Percentiles rank a stretch among this genome's conserved stretches.
These are phyloP conservation scores for Maniola jurtina DNA, from an alignment of 1,140 invertebrate species.

Conservation along the genomic window DNA sequence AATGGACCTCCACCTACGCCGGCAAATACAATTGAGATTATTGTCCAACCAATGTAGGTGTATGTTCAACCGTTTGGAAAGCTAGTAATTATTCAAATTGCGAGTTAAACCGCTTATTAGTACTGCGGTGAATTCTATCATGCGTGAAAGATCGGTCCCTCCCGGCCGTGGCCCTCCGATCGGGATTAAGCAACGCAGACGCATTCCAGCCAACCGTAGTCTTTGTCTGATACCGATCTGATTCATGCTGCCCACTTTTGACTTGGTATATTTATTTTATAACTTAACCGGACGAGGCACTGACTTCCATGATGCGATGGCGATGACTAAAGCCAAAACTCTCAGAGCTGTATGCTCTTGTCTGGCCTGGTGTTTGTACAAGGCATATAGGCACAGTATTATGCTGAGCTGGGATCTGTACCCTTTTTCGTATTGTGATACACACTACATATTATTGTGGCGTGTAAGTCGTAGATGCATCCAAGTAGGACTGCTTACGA, in stretches of 20 bases:
- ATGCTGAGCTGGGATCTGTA: too few relatives aligned
- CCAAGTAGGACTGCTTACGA: too few relatives aligned
- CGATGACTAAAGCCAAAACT: too few relatives aligned
- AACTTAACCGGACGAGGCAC: slow-evolving; percentile 1
- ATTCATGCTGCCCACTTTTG: slow-evolving; percentile 33
- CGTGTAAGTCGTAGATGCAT: too few relatives aligned
- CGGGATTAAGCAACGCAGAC: slow-evolving; percentile 37
- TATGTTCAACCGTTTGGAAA: slow-evolving; percentile 38
- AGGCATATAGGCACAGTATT: too few relatives aligned
- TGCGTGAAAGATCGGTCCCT: slow-evolving; percentile 31
- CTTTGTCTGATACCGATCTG: slow-evolving; percentile 32
- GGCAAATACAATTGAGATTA: slow-evolving; percentile 25
- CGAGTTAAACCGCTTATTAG: slow-evolving; percentile 53
- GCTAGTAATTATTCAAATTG: slow-evolving; percentile 51
- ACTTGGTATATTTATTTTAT: slow-evolving; percentile 21
- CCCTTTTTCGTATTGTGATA: too few relatives aligned
- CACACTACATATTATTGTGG: too few relatives aligned
- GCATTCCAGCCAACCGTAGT: slow-evolving; percentile 42
- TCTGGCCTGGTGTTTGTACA: too few relatives aligned
- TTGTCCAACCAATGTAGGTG: slow-evolving; percentile 35
- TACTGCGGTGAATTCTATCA: slow-evolving; percentile 45
- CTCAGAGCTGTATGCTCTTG: too few relatives aligned
- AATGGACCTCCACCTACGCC: slow-evolving; percentile 26
- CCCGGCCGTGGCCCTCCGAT: slow-evolving; percentile 35
- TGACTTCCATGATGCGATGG: background rate